A percentile compares a stretch with the other conserved stretches of the same genome.
Evolutionary conservation across 2,888 invertebrate genomes (phyloP).

Genomic region (Orthosia gracilis): DNA sequence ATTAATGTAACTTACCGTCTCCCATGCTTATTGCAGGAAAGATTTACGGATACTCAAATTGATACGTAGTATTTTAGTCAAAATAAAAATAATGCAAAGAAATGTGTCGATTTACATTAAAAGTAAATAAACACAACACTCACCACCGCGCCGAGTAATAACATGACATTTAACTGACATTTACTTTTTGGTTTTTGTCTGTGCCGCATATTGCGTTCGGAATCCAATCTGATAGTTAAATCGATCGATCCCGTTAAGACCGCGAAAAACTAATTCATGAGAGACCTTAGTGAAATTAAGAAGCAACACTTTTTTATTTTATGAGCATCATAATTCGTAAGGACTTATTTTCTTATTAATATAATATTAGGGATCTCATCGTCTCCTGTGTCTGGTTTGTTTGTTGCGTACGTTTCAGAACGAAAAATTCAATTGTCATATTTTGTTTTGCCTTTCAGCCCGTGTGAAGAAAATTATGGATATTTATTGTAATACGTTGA

Average conservation of each 20-base stretch:
- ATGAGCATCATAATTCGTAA: not conserved
- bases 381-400: not conserved
- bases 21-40: constrained; percentile 64
- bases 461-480: constrained; percentile 66
- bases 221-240: not conserved
- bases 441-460: constrained; percentile 68
- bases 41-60: not conserved
- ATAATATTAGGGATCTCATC: not conserved
- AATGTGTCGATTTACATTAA: not conserved
- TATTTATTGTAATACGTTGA: constrained; percentile 58
- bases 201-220: constrained; percentile 4
- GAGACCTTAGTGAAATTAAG: not conserved
- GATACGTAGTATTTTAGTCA: not conserved
- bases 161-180: not conserved
- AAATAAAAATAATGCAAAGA: not conserved
- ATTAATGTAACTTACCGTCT: constrained; percentile 67
- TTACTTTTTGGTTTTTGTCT: not conserved
- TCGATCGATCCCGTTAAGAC: not conserved
- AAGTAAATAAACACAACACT: constrained; percentile 25
- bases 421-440: constrained; percentile 70
- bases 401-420: constrained; percentile 53
- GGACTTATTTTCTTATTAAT: not conserved
- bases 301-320: not conserved
- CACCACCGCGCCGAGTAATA: not conserved
- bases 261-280: not conserved